Base-by-base conservation (phyloP, 92 coral and sea anemone species). In the Phenganax stokvisi region DNA sequence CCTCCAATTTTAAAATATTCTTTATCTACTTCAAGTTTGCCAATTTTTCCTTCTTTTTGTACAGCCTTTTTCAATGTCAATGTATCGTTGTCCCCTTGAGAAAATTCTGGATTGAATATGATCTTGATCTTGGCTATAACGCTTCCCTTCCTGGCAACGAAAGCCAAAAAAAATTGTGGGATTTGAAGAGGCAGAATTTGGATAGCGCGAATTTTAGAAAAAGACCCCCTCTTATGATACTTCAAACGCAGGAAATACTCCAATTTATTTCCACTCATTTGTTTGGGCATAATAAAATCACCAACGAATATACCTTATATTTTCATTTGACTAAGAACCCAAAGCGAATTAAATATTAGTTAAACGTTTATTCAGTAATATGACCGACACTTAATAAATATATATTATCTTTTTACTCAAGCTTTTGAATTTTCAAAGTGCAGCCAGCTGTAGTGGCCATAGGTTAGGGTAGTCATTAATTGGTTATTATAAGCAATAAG, bases 61-160 rank as follows among this genome's bases (percentile, higher is more conserved):
- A 79, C 83, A 25, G 73, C 83, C 10, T 27, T 9, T 15, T 20
- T 15, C 52, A 79, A 28, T 47, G n/a, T 27, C 54, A 31, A 20
- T 8, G 83, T 79, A 3, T 13, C 61, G 74, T 63, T 79, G 13
- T 16, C 83, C 51, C 53, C 66, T 16, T 16, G 9, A 51, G 64
- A 25, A 15, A 65, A 62, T 28, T 47, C 51, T 0, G 83, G 83
- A 65, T 79, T 79, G 63, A 79, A 79, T 54, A 62, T 61, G 61
- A 79, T 4, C 55, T 64, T 10, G 56, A 79, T 13, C 29, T 15
- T 30, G n/a, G 83, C 74, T 12, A 79, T 25, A 65, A 79, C 83
- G 37, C 83, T 79, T 63, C 83, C 83, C 65, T 79, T 64, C 20
- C 83, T 79, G 30, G 63, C 64, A 77, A 61, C 27, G 47, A 57